These are phyloP conservation scores for Pseudococcus viburni DNA, from an alignment of 2,888 invertebrate species.

Conservation along the genomic window DNA sequence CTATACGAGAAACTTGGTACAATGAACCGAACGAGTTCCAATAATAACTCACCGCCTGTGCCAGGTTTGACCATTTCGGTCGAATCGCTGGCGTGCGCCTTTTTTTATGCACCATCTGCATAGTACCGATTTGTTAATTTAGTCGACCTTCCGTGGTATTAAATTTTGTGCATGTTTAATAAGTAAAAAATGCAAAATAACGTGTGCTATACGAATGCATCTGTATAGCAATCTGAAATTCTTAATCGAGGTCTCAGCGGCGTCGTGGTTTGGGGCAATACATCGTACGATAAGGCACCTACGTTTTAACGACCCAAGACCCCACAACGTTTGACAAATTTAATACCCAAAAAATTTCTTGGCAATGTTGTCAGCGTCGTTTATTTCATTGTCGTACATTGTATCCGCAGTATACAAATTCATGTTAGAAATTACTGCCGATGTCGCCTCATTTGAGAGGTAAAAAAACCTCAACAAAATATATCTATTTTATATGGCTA, in stretches of 20 bases:
- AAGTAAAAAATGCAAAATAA: constrained; percentile 8
- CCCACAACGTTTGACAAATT: constrained; percentile 35
- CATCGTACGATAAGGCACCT: constrained; percentile 29
- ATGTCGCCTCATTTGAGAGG: background rate
- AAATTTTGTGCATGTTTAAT: background rate
- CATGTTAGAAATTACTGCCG: background rate
- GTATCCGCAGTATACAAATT: background rate
- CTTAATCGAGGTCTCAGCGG: background rate
- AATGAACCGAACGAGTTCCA: constrained; percentile 25
- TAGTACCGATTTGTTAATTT: constrained; percentile 1
- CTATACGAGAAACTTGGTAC: background rate
- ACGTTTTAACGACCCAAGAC: background rate
- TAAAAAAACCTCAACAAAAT: background rate
- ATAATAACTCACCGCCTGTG: constrained; percentile 6
- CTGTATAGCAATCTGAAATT: background rate
- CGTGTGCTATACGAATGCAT: background rate
- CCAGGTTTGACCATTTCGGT: background rate
- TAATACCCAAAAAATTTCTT: background rate
- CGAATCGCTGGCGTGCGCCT: background rate
- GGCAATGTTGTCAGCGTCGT: constrained; percentile 31
- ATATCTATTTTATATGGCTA: background rate
- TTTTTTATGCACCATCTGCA: background rate
- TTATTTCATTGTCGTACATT: constrained; percentile 33
- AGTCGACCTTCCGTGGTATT: background rate
- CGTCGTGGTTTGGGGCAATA: background rate